Base-by-base conservation (phyloP, 2,113 vertebrate genomes). In the Malurus melanocephalus region DNA sequence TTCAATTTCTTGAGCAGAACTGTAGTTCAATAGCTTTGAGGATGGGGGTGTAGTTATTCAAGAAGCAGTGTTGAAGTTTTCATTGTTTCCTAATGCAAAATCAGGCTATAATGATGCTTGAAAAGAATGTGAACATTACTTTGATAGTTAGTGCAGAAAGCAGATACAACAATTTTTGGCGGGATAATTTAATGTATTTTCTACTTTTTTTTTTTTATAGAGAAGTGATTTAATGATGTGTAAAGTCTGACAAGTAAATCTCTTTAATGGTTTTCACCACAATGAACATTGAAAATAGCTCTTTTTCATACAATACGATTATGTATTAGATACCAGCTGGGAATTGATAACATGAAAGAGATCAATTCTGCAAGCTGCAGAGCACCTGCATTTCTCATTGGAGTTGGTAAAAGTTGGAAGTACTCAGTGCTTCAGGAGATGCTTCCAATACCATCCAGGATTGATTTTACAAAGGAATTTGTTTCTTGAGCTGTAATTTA, bases 161-260 rank as follows among this genome's bases (percentile, higher is more conserved):
- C 27, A 86, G 56, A 88, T 84, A 89, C 24, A 85, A 87, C 19
- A 91, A 5, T 60, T 91, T 92, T 85, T 88, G 68, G 71, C 0
- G 11, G 19, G 71, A 67, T 80, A 84, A 86, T 87, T 87, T 80
- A 32, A 66, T 57, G 45, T 65, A n/a, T 23, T 10, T 61, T 86
- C 48, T 62, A 22, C 11, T 4, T 32, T 80, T 18, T 30, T 73
- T 49, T 27, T 55, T 52, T 17, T 16, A 75, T 53, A 46, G 8
- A 81, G 49, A 86, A 83, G 73, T 80, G 72, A 88, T 91, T 88
- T 75, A 87, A 81, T 65, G 56, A 81, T 87, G 43, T 77, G 55
- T 82, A 78, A 92, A 84, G 71, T 67, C 85, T 94, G 89, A 95
- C 89, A 94, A 80, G 82, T 94, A 92, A 95, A 93, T 95, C n/a